These are phyloP conservation scores for Periphyllus acericola DNA, from an alignment of 2,888 invertebrate genomes.

Conservation along the genomic window DNA sequence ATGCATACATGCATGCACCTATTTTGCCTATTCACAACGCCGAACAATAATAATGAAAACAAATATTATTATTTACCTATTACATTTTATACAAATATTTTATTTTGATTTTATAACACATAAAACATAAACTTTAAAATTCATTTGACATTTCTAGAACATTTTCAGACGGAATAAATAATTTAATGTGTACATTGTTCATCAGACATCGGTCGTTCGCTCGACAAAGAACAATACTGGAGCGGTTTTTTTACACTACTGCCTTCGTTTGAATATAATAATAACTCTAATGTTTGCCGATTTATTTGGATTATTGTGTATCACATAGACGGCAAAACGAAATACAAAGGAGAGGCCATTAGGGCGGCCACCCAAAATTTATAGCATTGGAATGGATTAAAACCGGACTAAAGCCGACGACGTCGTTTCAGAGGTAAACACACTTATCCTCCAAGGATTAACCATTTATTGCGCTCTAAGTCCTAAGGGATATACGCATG, in stretches of 20 bases:
- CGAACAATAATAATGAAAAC: not conserved
- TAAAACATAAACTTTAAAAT: not conserved
- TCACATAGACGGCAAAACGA: conserved; percentile 29
- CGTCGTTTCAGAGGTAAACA: conserved; percentile 60
- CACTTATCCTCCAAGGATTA: conserved; percentile 61
- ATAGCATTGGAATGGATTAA: conserved; percentile 58
- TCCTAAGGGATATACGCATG: conserved; percentile 23
- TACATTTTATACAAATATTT: no score
- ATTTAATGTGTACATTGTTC: conserved; percentile 22
- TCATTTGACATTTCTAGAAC: conserved; percentile 1
- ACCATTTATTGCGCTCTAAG: conserved; percentile 56
- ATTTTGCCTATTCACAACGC: conserved; percentile 26
- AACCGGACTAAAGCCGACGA: conserved; percentile 62
- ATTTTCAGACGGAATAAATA: conserved; percentile 8
- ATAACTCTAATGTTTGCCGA: conserved; percentile 59
- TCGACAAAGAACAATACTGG: conserved; percentile 15
- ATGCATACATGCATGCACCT: not conserved
- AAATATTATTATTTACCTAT: not conserved
- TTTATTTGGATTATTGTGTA: conserved; percentile 56
- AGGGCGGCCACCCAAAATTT: conserved; percentile 45
- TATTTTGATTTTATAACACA: no score
- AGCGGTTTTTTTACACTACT: not conserved
- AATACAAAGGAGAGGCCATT: conserved; percentile 60
- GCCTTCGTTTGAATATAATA: conserved; percentile 53
- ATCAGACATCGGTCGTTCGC: not conserved